Percentiles rank a stretch among this genome's conserved stretches.
phyloP scores from a whole-genome alignment of 2,113 vertebrate genomes.

The Potamarius usumacintae region DNA sequence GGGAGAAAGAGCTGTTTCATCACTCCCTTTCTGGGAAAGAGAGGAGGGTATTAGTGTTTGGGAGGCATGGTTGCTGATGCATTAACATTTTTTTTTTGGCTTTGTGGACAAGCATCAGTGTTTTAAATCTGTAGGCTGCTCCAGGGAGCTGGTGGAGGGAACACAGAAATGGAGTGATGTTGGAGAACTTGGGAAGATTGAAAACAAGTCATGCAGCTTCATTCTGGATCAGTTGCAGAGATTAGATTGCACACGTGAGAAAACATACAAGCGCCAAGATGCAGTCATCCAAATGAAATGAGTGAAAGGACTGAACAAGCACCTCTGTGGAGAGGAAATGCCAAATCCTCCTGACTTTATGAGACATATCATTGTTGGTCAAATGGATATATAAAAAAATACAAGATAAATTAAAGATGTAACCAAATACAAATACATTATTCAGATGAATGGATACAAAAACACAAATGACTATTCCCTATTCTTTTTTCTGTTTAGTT shows the following conservation, averaged over 20 bases:
- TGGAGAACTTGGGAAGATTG: background rate
- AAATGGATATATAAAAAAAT: background rate
- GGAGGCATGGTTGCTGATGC: background rate
- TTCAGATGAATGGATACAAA: background rate
- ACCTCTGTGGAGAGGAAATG: background rate
- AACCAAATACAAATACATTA: background rate
- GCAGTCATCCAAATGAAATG: conserved; percentile 13
- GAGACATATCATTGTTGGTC: background rate
- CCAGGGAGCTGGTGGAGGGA: background rate
- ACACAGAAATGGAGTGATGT: background rate
- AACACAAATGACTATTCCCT: background rate
- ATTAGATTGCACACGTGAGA: background rate
- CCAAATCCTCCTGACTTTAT: background rate
- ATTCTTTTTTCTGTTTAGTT: background rate
- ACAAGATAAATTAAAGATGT: too few relatives aligned
- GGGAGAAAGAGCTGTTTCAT: conserved; percentile 16
- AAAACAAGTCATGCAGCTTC: background rate
- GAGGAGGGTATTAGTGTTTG: background rate
- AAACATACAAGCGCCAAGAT: background rate
- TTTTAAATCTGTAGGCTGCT: background rate
- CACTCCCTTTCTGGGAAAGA: conserved; percentile 23
- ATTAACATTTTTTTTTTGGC: background rate
- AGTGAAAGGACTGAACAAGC: background rate
- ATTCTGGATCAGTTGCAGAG: background rate
- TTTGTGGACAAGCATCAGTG: background rate